Conservation (phyloP, 2,888 invertebrate genomes). For the Argyresthia goedartella region DNA sequence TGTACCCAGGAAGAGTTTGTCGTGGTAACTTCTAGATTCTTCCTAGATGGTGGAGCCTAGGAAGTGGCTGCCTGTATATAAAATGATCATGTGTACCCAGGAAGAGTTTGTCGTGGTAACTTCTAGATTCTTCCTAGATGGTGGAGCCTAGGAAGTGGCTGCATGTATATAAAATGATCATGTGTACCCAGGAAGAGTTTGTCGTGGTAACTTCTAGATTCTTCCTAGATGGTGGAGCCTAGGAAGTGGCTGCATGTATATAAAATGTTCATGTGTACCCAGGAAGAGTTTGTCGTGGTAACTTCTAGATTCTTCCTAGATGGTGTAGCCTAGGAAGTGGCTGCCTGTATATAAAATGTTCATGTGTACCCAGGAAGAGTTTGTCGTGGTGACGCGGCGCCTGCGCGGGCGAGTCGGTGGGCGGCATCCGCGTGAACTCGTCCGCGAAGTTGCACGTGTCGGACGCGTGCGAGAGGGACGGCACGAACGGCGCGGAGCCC, state of each 20-base stretch:
- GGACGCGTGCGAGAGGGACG: constrained; percentile 85
- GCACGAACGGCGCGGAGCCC: constrained; percentile 90
- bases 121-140: background rate
- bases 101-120: background rate
- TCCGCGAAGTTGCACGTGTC: constrained; percentile 97
- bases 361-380: constrained; percentile 81
- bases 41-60: too few relatives aligned
- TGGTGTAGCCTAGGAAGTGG: background rate
- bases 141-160: background rate
- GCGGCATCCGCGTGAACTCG: constrained; percentile 94
- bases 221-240: background rate
- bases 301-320: background rate
- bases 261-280: too few relatives aligned
- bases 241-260: too few relatives aligned
- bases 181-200: too few relatives aligned
- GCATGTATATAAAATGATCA: too few relatives aligned
- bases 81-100: too few relatives aligned
- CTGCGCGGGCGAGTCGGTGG: constrained; percentile 92
- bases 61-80: too few relatives aligned
- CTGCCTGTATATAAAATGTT: too few relatives aligned
- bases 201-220: background rate
- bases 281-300: background rate
- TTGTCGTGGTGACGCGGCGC: constrained; percentile 88
- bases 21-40: too few relatives aligned
- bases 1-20: too few relatives aligned